Conservation (phyloP, 2,888 invertebrate genomes). For the Synergus japonicus region DNA sequence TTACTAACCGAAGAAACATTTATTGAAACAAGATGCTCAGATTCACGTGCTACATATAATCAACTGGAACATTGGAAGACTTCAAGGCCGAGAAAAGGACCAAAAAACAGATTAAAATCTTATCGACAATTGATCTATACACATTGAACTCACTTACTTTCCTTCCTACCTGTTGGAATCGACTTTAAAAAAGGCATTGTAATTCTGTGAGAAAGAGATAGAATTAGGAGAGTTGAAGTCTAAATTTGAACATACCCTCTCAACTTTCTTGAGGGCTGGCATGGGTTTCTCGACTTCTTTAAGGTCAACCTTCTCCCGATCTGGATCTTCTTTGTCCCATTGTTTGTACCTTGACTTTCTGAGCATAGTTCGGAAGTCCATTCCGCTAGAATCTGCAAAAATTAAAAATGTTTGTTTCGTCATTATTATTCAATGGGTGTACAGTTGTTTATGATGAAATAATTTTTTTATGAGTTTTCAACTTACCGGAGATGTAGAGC, state of each 20-base stretch:
- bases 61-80: slow-evolving; percentile 6
- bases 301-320: slow-evolving; percentile 95
- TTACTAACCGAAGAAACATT: not conserved
- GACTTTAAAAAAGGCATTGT: not conserved
- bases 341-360: slow-evolving; percentile 97
- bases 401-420: slow-evolving; percentile 34
- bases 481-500: slow-evolving; percentile 95
- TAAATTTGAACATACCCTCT: slow-evolving; percentile 85
- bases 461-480: not conserved
- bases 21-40: not conserved
- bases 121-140: not conserved
- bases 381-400: slow-evolving; percentile 91
- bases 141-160: slow-evolving; percentile 22
- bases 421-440: not conserved
- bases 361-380: slow-evolving; percentile 99
- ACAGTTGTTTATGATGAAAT: no score
- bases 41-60: slow-evolving; percentile 28
- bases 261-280: slow-evolving; percentile 93
- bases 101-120: slow-evolving; percentile 3
- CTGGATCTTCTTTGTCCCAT: slow-evolving; percentile 94
- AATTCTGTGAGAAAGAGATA: slow-evolving; percentile 1
- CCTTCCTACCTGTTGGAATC: slow-evolving; percentile 21
- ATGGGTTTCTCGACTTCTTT: slow-evolving; percentile 94
- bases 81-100: slow-evolving; percentile 4
- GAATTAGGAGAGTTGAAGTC: not conserved